Base-by-base conservation (phyloP, 2,888 invertebrate genomes). In the Lapara coniferarum region DNA sequence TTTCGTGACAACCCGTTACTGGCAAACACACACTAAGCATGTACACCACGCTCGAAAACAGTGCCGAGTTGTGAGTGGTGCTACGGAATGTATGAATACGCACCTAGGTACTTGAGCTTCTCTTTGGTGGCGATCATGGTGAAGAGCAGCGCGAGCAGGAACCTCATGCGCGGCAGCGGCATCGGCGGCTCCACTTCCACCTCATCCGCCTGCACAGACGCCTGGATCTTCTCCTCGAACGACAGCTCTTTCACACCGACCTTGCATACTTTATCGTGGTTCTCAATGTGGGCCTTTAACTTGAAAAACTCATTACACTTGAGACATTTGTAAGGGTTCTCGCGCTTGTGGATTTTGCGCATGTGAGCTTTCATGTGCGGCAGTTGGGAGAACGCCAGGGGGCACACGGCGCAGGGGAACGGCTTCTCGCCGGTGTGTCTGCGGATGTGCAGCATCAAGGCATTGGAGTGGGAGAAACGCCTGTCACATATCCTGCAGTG, bases 331-430 rank as follows among this genome's bases (percentile, higher is more conserved):
- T 97, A 98, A 0, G 97, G 96, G 75, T 97, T 96, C 72, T 95
- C 95, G 75, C 96, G 95, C 49, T 97, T 96, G 85, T 98, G 98
- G 69, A 98, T 97, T 79, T 96, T 96, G 72, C 95, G 95, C 97
- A 98, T 97, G 85, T 98, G 98, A 72, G 97, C 97, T 88, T 98
- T 98, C 88, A 98, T 95, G 82, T 98, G 98, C 0, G 98, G 97
- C 70, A 98, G 87, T 83, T 98, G 98, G 0, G 97, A 96, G 85
- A 97, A 97, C 0, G 96, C 95, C 53, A 96, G 94, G 53, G 95
- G 95, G 81, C 97, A 97, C 77, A 96, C 89, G 14, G 95, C 91
- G 81, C 96, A 96, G 19, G 81, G 94, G 84, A 97, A 97, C 0
- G 98, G 98, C 78, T 97, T 97, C 85, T 98, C 98, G 0, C 98